Percentiles rank a stretch among this genome's conserved stretches.
These are phyloP conservation scores for Calephelis nemesis DNA, from an alignment of 1,140 invertebrate species.

Conservation along the genomic window DNA sequence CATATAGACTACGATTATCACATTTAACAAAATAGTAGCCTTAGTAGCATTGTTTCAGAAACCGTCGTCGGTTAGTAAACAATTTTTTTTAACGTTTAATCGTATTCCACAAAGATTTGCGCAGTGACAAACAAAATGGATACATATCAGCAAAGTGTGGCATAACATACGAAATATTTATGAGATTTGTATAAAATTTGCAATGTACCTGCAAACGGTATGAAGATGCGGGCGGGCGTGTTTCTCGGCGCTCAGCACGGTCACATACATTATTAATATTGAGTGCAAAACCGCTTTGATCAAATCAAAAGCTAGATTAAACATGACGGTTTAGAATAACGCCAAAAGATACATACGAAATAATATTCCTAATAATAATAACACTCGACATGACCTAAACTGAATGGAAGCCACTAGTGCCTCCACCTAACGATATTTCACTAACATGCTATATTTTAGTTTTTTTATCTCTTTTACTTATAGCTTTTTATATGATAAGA, in stretches of 20 bases:
- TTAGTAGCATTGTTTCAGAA: too few relatives aligned
- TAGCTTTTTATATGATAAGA: too few relatives aligned
- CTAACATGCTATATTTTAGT: too few relatives aligned
- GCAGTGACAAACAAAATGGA: not conserved
- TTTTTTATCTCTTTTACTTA: too few relatives aligned
- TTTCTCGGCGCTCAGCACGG: not conserved
- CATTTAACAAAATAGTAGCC: too few relatives aligned
- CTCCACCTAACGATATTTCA: not conserved
- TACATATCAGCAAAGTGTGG: not conserved
- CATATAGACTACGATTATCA: too few relatives aligned
- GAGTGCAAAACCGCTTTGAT: slow-evolving; percentile 17
- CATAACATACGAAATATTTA: slow-evolving; percentile 9
- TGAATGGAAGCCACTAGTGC: not conserved
- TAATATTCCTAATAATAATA: too few relatives aligned
- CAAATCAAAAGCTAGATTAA: not conserved
- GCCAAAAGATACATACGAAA: too few relatives aligned
- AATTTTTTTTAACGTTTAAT: not conserved
- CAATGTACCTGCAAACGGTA: slow-evolving; percentile 14
- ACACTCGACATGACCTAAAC: not conserved
- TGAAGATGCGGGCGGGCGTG: slow-evolving; percentile 18
- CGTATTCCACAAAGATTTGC: not conserved
- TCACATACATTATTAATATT: slow-evolving; percentile 39
- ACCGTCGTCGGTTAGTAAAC: not conserved
- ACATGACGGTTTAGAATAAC: not conserved
- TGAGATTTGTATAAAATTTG: slow-evolving; percentile 14